Base-by-base conservation (phyloP, 2,888 invertebrate genomes). In the Clivina fossor region DNA sequence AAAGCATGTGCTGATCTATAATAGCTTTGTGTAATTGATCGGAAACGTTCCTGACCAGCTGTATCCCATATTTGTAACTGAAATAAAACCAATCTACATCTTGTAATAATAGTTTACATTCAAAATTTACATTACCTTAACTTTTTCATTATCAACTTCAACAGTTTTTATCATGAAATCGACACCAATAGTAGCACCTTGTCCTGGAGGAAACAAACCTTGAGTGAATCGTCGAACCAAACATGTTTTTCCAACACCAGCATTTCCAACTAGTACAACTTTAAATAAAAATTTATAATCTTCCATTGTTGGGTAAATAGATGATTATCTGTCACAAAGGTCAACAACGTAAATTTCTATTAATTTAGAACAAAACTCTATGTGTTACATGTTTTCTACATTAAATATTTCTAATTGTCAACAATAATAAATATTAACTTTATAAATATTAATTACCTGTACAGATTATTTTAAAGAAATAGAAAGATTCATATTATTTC, bases 101-200 rank as follows among this genome's bases (percentile, higher is more conserved):
- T n/a, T n/a, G 13, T 18, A 7, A n/a, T 32, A 19, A 18, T 35
- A 30, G 5, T 13, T 33, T 33, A 30, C 18, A 28, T 7, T 15
- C 1, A 30, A 2, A 7, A 9, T 32, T 30, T 30, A 56, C 13
- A 57, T 74, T 78, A 91, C 90, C 83, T 93, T 93, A 66, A 93
- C 90, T 85, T 91, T 92, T 76, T 93, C 92, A 69, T 91, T 91
- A 68, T 93, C 95, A 55, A 98, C 92, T 80, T 96, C 95, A 5
- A 98, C 93, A 49, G 96, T 96, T 79, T 98, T 98, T 60, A 98
- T 97, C 96, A 98, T 96, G 74, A 98, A 98, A 80, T 98, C 98
- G 19, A 98, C 97, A 55, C 97, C 97, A 68, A 98, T 98, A 2
- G 97, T 98, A 54, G 97, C 97, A 64, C 96, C 96, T 78, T 98